These are phyloP conservation scores for Muscicapa comitata DNA, from an alignment of 2,797 vertebrate species.

Conservation along the genomic window DNA sequence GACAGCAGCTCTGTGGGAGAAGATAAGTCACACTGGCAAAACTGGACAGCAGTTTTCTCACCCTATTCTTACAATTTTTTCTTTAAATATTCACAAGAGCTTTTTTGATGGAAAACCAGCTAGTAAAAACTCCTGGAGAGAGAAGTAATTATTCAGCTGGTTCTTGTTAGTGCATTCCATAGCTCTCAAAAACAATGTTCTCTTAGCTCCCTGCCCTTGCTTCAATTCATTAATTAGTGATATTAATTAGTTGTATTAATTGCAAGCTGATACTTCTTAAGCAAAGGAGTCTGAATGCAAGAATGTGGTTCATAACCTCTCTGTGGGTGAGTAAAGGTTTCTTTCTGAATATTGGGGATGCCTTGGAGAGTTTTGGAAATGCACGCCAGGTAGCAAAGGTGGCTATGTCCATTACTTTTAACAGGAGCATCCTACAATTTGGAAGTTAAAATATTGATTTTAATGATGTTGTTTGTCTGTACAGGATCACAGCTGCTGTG, in stretches of 20 bases:
- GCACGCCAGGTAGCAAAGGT: not conserved
- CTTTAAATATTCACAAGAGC: not conserved
- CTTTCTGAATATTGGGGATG: not conserved
- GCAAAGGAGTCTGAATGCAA: not conserved
- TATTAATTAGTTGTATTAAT: constrained; percentile 37
- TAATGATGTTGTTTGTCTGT: not conserved
- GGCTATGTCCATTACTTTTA: not conserved
- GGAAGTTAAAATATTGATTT: not conserved
- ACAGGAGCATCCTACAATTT: rapidly evolving
- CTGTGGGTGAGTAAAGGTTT: not conserved
- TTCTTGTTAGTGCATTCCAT: not conserved
- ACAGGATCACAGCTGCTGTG: not conserved
- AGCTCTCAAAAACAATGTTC: not conserved
- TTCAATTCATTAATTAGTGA: constrained; percentile 9
- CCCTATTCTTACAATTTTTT: not conserved
- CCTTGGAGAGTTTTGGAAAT: not conserved
- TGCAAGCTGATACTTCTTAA: not conserved
- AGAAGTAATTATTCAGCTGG: not conserved
- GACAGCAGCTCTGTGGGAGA: not conserved
- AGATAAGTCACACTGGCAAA: not conserved
- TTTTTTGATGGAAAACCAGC: not conserved
- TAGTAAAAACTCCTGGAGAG: not conserved
- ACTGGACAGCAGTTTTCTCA: not conserved
- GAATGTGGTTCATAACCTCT: not conserved
- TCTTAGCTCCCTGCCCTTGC: not conserved